Evolutionary conservation across 2,888 invertebrate genomes (phyloP).

Genomic region (Hyposoter didymator): DNA sequence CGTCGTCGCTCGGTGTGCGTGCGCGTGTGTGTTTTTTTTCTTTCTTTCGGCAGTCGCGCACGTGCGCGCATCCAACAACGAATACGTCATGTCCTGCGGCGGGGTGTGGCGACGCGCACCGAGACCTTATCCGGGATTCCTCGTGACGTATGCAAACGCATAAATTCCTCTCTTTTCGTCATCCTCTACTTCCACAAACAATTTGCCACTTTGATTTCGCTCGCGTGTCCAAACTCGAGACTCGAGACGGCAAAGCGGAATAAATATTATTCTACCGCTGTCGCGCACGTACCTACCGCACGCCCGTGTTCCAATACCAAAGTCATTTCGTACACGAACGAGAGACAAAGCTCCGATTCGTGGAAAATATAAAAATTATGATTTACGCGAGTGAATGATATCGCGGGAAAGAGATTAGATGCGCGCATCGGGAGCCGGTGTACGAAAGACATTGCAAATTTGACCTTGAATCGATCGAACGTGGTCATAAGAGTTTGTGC

Average conservation of each 20-base stretch:
- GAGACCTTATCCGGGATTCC: constrained; percentile 45
- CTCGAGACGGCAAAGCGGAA: too few relatives aligned
- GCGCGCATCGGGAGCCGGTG: too few relatives aligned
- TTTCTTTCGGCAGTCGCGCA: constrained; percentile 43
- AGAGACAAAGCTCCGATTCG: too few relatives aligned
- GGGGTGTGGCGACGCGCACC: constrained; percentile 63
- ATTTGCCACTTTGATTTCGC: background rate
- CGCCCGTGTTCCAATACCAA: background rate
- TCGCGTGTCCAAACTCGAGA: too few relatives aligned
- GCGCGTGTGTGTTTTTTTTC: background rate
- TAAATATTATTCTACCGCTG: too few relatives aligned
- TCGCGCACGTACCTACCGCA: too few relatives aligned
- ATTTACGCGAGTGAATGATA: too few relatives aligned
- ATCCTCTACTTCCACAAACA: too few relatives aligned
- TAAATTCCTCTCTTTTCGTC: too few relatives aligned
- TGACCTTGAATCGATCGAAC: constrained; percentile 67
- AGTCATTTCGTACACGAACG: background rate
- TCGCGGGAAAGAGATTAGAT: too few relatives aligned
- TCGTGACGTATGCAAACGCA: constrained; percentile 51
- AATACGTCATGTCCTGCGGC: constrained; percentile 52
- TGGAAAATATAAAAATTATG: too few relatives aligned
- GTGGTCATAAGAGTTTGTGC: constrained; percentile 5
- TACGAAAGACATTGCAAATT: constrained; percentile 4
- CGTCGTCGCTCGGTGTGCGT: background rate
- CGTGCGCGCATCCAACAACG: constrained; percentile 60